A percentile compares a stretch with the other conserved stretches of the same genome.
phyloP scores from a whole-genome alignment of 2,113 vertebrate species.

The Oryzias melastigma region DNA sequence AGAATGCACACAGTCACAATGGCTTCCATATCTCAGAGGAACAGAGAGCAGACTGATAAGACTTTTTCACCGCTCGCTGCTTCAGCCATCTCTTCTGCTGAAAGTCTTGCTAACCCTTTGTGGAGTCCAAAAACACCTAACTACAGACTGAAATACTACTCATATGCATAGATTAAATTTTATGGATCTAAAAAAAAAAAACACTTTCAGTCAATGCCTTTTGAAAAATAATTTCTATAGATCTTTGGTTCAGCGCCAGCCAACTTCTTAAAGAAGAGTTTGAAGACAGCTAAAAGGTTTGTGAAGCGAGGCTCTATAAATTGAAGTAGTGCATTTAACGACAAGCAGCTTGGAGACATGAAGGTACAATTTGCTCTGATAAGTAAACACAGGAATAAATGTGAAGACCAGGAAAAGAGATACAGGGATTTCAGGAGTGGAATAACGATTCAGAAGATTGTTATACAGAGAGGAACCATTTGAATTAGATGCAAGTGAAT shows the following conservation, averaged over 20 bases:
- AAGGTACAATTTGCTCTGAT: constrained; percentile 24
- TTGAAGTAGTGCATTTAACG: constrained; percentile 55
- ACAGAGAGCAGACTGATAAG: constrained; percentile 37
- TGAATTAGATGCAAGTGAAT: constrained; percentile 15
- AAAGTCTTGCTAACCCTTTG: background rate
- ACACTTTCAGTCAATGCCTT: constrained; percentile 25
- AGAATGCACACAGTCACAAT: constrained; percentile 26
- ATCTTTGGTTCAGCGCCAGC: constrained; percentile 32
- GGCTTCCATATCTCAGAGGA: constrained; percentile 46
- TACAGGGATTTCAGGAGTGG: background rate
- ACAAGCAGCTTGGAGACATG: constrained; percentile 36
- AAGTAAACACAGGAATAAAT: constrained; percentile 37
- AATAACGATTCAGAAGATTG: background rate
- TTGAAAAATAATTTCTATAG: constrained; percentile 31
- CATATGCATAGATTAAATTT: background rate
- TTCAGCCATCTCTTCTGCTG: background rate
- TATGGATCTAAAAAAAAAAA: constrained; percentile 25
- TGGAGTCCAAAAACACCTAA: background rate
- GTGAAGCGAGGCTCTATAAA: constrained; percentile 42
- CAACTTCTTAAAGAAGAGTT: constrained; percentile 38
- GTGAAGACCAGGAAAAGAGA: constrained; percentile 12
- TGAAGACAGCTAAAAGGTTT: constrained; percentile 45
- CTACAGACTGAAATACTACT: constrained; percentile 2
- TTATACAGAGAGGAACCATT: background rate
- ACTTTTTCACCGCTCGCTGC: constrained; percentile 7